Evolutionary conservation across 2,113 vertebrate genomes (phyloP), one percentile per base, ranked within the genome.

Genomic region (Numida meleagris): DNA sequence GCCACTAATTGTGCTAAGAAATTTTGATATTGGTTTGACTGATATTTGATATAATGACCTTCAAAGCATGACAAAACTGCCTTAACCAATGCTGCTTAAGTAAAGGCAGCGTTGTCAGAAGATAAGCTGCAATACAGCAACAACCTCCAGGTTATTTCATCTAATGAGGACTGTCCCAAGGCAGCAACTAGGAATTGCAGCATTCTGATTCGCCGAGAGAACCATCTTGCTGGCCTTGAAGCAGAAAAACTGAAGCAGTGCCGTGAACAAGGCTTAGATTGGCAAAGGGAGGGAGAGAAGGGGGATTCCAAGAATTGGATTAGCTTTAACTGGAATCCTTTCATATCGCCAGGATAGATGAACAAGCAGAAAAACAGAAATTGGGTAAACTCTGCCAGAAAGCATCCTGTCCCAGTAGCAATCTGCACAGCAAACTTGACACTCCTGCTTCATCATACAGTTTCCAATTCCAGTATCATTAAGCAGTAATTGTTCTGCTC

Each of bases 401-500:
- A 88, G n/a, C 82, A 83, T 91, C 77, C 66, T 91, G 82, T 40
- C n/a, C 20, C 38, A 33, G 82, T n/a, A 90, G 48, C 70, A 81
- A 90, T 88, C 66, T 66, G 48, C 53, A 59, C 80, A 86, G 90
- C 57, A 90, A 93, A 93, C 53, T 84, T 91, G 93, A 95, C 88
- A 84, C 48, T 84, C 73, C 83, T 73, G 82, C 62, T 95, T 82
- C 90, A 94, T 95, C 92, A 82, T 84, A 88, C 66, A 21, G 83
- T 95, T 96, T 93, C 79, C 92, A 95, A 55, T 95, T 92, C 82
- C 92, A 90, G 40, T 82, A 84, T 77, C 70, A 66, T 95, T 95
- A 96, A 95, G 88, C 24, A 88, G 86, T 84, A 95, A 95, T 95
- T 95, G 94, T 95, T 95, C 92, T 94, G 88, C 92, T 95, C 90